A percentile compares a stretch with the other conserved stretches of the same genome.
phyloP scores from a whole-genome alignment of 2,797 vertebrate genomes.

The Rhabdophis nuchalis region DNA sequence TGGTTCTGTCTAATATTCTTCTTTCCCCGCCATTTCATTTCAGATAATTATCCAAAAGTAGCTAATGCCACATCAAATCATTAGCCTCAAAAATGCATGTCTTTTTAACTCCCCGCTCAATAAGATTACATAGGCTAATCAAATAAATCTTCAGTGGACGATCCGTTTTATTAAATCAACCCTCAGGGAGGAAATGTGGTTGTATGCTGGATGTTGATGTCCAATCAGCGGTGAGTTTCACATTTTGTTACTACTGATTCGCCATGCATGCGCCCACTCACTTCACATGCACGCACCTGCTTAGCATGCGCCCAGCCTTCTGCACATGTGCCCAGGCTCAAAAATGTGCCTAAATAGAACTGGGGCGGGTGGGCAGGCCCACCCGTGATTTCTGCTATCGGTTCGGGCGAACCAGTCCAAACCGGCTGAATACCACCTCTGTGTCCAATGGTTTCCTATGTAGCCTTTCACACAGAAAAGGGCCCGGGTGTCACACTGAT shows the following conservation, averaged over 20 bases:
- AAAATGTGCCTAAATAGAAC: no score
- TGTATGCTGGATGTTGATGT: not conserved
- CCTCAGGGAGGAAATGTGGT: slow-evolving; percentile 4
- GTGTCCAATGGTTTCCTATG: slow-evolving; percentile 25
- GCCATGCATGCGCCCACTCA: no score
- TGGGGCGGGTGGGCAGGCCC: no score
- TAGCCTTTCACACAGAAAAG: not conserved
- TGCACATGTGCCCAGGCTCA: no score
- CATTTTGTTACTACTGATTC: no score
- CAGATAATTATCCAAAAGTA: not conserved
- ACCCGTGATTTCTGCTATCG: no score
- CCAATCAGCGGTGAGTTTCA: not conserved
- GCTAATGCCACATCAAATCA: not conserved
- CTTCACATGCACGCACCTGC: no score
- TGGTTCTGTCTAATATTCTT: not conserved
- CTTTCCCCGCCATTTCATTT: not conserved
- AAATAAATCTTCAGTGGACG: not conserved
- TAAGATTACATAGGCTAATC: not conserved
- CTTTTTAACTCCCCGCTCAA: not conserved
- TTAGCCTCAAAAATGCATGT: not conserved
- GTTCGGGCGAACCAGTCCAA: no score
- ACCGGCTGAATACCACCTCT: no score
- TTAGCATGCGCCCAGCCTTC: no score
- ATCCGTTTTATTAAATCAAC: not conserved
- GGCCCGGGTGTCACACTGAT: not conserved